Evolutionary conservation across 64 coral and sea anemone genomes (phyloP), one percentile per base, ranked within the genome.

Genomic region (Acropora tenuis): DNA sequence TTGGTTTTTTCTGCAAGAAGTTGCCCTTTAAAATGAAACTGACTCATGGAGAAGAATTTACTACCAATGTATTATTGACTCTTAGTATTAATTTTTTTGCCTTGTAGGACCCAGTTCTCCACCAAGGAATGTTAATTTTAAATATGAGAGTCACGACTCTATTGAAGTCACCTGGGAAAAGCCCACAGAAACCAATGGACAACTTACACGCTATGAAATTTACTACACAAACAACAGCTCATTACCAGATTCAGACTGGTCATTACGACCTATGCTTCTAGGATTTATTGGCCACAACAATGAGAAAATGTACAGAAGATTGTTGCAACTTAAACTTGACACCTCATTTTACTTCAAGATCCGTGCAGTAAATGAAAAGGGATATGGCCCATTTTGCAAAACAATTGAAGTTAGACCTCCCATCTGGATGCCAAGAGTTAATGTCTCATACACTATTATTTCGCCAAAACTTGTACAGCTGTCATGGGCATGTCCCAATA

Each of bases 151-250:
- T 71, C 12, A 41, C 53, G 68, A 42, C 41, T 81, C 88, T 10
- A 66, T 97, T 5, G 41, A 84, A 18, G 0, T 97, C 3, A 60
- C 12, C 8, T 97, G 95, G 95, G 59, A 83, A 18, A 58, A 89
- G 3, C 95, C 95, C 18, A 2, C 43, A 45, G 69, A 88, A 71
- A 78, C 88, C 9, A 97, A 97, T 85, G 95, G 95, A 8, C 30
- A 97, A 74, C 53, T 94, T 8, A 94, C 63, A 69, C 84, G 77
- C 16, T 97, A 91, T 90, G 90, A 93, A 40, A 94, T 97, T 59
- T 19, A 74, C 30, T 94, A 97, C 78, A 59, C 92, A 5, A 19
- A 52, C 30, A 89, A 97, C 74, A 93, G 75, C 7, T 81, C 80
- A 41, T 53, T 55, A 5, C 92, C 92, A 87, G 95, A 97, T 53